Percentiles rank a stretch among this genome's conserved stretches.
Conservation (phyloP, 1,140 invertebrate genomes). For the Grapholita molesta region DNA sequence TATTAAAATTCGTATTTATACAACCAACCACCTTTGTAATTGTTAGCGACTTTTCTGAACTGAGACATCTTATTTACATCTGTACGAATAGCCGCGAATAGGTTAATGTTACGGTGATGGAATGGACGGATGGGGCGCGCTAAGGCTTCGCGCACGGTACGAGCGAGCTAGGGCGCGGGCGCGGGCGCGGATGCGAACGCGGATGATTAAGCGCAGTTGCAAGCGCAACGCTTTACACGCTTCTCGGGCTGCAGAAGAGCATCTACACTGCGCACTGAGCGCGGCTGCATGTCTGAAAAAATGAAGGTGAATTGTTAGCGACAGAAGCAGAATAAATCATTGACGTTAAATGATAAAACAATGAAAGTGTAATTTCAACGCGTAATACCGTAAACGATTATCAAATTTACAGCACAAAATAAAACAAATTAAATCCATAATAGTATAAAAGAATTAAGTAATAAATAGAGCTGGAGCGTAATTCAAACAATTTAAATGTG, state of each 20-base stretch:
- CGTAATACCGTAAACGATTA: too few relatives aligned
- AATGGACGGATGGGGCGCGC: constrained; percentile 44
- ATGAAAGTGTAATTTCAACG: too few relatives aligned
- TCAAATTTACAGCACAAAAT: too few relatives aligned
- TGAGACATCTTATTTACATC: constrained; percentile 61
- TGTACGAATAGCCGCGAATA: constrained; percentile 44
- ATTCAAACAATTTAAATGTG: not conserved
- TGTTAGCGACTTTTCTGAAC: constrained; percentile 36
- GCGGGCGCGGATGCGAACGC: not conserved
- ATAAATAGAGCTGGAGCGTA: too few relatives aligned
- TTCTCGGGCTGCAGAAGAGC: constrained; percentile 46
- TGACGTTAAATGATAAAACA: not conserved
- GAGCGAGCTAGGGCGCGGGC: not conserved
- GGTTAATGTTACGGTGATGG: constrained; percentile 40
- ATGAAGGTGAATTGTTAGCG: not conserved
- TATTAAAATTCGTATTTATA: constrained; percentile 43
- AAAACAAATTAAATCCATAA: not conserved
- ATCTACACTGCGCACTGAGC: constrained; percentile 66
- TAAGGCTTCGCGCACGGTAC: constrained; percentile 20
- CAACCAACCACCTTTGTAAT: constrained; percentile 32
- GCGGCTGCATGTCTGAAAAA: constrained; percentile 65
- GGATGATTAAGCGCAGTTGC: constrained; percentile 47
- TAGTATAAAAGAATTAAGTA: not conserved
- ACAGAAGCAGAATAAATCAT: not conserved
- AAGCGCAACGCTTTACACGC: constrained; percentile 66